A percentile compares a stretch with the other conserved stretches of the same genome.
Evolutionary conservation across 2,113 vertebrate species (phyloP).

Genomic region (Pluvialis apricaria): DNA sequence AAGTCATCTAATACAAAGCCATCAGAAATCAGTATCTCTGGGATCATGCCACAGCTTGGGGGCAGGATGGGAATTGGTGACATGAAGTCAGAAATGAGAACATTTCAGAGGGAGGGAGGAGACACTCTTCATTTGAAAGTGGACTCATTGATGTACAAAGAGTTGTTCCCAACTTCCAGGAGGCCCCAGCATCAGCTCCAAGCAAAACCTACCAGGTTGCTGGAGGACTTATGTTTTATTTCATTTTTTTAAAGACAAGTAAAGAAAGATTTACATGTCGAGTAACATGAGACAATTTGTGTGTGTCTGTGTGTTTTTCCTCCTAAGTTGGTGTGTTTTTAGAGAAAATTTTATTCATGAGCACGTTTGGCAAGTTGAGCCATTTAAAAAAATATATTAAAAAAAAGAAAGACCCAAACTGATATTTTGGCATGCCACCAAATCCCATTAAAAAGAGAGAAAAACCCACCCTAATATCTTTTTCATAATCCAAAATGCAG

Average conservation of each 20-base stretch:
- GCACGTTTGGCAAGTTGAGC: neutral
- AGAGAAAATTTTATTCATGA: conserved; percentile 6
- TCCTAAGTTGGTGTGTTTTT: neutral
- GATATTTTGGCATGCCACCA: conserved; percentile 25
- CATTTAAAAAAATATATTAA: neutral
- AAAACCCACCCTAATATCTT: conserved; percentile 39
- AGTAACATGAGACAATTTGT: neutral
- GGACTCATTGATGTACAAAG: neutral
- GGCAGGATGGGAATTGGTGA: neutral
- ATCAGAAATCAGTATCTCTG: neutral
- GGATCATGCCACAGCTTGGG: neutral
- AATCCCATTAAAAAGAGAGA: conserved; percentile 44
- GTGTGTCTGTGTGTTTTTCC: neutral
- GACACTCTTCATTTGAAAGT: neutral
- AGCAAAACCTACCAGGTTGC: neutral
- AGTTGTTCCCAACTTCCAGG: neutral
- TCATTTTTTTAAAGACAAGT: neutral
- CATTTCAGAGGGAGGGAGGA: neutral
- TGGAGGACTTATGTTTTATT: neutral
- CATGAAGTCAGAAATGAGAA: neutral
- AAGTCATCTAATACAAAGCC: neutral
- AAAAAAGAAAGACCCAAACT: neutral
- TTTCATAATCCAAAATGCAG: conserved; percentile 35
- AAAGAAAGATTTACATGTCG: neutral
- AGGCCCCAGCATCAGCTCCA: neutral